Conservation (phyloP, 2,888 invertebrate genomes). For the Yponomeuta malinellus region DNA sequence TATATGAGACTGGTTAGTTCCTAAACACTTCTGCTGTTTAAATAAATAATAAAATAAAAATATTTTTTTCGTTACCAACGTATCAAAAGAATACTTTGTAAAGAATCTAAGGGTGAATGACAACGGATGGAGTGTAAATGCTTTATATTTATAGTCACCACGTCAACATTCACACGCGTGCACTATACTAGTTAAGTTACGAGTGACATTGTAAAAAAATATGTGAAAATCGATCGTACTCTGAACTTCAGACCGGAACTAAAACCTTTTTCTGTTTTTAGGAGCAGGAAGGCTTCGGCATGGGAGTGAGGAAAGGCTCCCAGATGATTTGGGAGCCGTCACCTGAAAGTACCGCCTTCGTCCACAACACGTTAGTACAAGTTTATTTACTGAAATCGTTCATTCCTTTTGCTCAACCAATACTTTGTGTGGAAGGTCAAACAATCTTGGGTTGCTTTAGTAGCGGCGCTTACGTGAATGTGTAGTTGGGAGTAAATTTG, state of each 20-base stretch:
- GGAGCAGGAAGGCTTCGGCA: conserved; percentile 83
- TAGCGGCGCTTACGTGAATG: conserved; percentile 4
- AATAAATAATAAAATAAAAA: no score
- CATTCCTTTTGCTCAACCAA: conserved; percentile 11
- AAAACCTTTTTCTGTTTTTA: conserved; percentile 37
- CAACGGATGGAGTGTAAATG: no score
- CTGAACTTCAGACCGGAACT: neutral
- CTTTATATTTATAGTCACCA: no score
- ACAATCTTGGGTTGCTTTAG: neutral
- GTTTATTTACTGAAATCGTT: conserved; percentile 13
- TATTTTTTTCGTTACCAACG: no score
- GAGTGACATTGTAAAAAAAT: no score
- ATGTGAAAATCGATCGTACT: neutral
- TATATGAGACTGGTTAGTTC: no score
- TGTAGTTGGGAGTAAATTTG: neutral
- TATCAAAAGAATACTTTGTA: no score
- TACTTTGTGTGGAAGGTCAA: neutral
- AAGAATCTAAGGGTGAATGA: no score
- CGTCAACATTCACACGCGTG: no score
- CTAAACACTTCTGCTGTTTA: no score
- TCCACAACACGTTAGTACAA: conserved; percentile 38
- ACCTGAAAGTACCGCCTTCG: conserved; percentile 42
- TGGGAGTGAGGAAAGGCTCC: conserved; percentile 79
- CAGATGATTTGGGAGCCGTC: conserved; percentile 78
- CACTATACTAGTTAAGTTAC: no score